A percentile compares a stretch with the other conserved stretches of the same genome.
These are phyloP conservation scores for Bambusicola thoracicus DNA, from an alignment of 2,113 vertebrate species.

Conservation along the genomic window DNA sequence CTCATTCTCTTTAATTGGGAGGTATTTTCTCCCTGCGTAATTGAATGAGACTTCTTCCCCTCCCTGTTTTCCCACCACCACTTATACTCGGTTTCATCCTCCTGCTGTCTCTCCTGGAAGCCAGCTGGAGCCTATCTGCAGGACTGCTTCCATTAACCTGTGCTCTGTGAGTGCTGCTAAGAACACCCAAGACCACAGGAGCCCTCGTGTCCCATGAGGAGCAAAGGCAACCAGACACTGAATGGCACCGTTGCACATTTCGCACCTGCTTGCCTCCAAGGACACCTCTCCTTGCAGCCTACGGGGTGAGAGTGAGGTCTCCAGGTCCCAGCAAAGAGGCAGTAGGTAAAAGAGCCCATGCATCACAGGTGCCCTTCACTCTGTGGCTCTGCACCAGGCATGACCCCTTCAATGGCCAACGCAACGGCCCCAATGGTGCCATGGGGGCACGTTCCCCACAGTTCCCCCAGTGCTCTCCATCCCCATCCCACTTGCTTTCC, in stretches of 20 bases:
- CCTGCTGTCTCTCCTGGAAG: background rate
- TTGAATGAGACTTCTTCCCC: constrained; percentile 15
- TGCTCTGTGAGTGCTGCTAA: accelerated
- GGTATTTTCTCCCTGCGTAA: constrained; percentile 49
- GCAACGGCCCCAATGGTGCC: background rate
- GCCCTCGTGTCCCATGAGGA: accelerated
- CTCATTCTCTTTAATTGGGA: constrained; percentile 55
- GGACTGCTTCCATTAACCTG: background rate
- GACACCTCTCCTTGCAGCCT: background rate
- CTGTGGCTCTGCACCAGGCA: too few relatives aligned
- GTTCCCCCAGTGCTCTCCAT: background rate
- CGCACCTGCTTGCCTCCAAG: background rate
- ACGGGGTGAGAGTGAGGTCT: background rate
- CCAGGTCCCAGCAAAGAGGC: background rate
- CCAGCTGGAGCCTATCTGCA: background rate
- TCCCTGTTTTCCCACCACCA: background rate
- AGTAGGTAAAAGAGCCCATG: background rate
- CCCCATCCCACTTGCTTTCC: background rate
- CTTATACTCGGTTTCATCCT: background rate
- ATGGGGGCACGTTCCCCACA: background rate
- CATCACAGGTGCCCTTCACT: background rate
- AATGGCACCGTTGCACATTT: background rate
- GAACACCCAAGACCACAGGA: accelerated
- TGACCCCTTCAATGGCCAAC: background rate
- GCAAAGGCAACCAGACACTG: background rate